These are phyloP conservation scores for Peribatodes rhomboidaria DNA, from an alignment of 2,888 invertebrate species.

Conservation along the genomic window DNA sequence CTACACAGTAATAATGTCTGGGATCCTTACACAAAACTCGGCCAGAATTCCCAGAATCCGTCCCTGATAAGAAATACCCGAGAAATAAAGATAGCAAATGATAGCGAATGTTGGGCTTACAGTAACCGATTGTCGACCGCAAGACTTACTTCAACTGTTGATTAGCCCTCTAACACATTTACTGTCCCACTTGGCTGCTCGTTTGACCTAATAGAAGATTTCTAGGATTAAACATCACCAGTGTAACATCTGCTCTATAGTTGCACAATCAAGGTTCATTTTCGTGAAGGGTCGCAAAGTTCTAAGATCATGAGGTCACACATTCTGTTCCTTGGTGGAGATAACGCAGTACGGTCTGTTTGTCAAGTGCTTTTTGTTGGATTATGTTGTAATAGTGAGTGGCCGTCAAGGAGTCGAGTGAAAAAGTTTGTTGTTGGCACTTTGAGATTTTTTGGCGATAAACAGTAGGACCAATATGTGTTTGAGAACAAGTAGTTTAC, in stretches of 20 bases:
- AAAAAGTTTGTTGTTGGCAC: slow-evolving; percentile 2
- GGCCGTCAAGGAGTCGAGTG: slow-evolving; percentile 39
- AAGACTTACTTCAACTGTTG: slow-evolving; percentile 41
- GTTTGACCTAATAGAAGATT: slow-evolving; percentile 47
- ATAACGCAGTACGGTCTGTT: slow-evolving; percentile 43
- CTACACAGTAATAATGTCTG: too few species aligned
- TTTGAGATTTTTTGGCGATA: too few species aligned
- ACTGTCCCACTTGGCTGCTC: slow-evolving; percentile 46
- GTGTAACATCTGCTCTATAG: slow-evolving; percentile 13
- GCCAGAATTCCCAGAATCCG: neutral
- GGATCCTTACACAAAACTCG: neutral
- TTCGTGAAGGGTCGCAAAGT: neutral
- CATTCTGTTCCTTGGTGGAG: slow-evolving; percentile 45
- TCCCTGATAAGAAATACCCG: slow-evolving; percentile 22
- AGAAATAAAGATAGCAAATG: slow-evolving; percentile 27
- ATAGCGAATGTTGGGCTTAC: slow-evolving; percentile 25
- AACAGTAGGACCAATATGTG: too few species aligned
- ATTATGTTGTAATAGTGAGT: slow-evolving; percentile 39
- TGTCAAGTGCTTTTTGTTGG: slow-evolving; percentile 44
- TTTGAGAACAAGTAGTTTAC: too few species aligned
- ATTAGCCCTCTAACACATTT: slow-evolving; percentile 46
- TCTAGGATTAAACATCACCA: slow-evolving; percentile 39
- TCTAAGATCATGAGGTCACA: slow-evolving; percentile 43
- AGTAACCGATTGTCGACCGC: slow-evolving; percentile 36
- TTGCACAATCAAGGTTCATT: slow-evolving; percentile 12